phyloP scores from a whole-genome alignment of 2,888 invertebrate species.

The Pachycephus smyrnensis region DNA sequence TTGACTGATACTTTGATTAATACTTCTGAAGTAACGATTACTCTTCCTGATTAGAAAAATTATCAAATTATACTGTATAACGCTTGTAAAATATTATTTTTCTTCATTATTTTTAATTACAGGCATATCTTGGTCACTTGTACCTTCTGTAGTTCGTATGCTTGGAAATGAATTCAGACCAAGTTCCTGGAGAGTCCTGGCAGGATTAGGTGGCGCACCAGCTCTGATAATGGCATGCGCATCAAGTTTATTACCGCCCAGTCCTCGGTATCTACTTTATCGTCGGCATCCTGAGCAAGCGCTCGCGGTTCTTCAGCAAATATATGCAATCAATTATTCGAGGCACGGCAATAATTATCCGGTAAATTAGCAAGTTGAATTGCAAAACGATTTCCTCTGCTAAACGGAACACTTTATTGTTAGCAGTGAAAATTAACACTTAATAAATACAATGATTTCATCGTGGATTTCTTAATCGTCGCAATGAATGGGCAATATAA shows the following conservation, averaged over 20 bases:
- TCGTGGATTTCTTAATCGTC: neutral
- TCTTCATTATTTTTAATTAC: neutral
- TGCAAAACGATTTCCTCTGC: neutral
- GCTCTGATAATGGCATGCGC: constrained; percentile 63
- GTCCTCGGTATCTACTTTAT: constrained; percentile 65
- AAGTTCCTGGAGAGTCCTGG: constrained; percentile 66
- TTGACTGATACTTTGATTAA: too few species aligned
- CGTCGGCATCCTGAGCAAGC: constrained; percentile 59
- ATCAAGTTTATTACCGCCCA: constrained; percentile 64
- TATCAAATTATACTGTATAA: neutral
- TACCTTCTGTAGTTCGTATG: constrained; percentile 46
- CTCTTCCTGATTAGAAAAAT: neutral
- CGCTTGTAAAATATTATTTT: neutral
- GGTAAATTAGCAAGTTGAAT: constrained; percentile 39
- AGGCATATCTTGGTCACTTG: constrained; percentile 51
- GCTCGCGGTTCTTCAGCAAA: constrained; percentile 62
- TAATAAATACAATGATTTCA: neutral
- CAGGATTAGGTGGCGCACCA: constrained; percentile 59
- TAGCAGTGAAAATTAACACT: neutral
- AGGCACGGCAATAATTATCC: constrained; percentile 64
- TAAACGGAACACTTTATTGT: neutral
- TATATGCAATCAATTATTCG: constrained; percentile 68
- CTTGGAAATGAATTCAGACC: constrained; percentile 52
- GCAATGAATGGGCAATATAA: neutral
- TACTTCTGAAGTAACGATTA: neutral